A percentile compares a stretch with the other conserved stretches of the same genome.
Evolutionary conservation across 2,797 vertebrate genomes (phyloP).

Genomic region (Dermochelys coriacea): DNA sequence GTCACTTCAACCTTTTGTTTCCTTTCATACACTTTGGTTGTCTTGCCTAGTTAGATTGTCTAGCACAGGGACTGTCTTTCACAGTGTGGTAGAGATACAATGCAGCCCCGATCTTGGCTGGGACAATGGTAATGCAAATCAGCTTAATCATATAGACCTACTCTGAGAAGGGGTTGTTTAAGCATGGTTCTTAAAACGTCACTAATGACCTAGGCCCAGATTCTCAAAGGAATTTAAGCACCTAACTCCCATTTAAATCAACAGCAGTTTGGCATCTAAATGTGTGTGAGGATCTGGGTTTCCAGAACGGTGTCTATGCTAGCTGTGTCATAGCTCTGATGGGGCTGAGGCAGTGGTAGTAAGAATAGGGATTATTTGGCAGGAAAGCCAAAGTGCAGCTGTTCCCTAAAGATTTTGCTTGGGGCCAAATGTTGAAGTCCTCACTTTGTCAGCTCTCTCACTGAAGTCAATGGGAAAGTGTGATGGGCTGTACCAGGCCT

Average conservation of each 20-base stretch:
- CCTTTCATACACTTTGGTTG: neutral
- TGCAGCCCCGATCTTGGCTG: neutral
- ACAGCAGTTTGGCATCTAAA: neutral
- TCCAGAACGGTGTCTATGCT: neutral
- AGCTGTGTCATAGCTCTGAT: neutral
- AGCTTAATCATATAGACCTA: neutral
- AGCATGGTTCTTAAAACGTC: neutral
- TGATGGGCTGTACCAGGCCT: neutral
- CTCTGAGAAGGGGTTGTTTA: neutral
- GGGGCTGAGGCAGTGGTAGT: neutral
- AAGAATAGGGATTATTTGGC: neutral
- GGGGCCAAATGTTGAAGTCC: slow-evolving; percentile 12
- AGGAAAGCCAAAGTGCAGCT: neutral
- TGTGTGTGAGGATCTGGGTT: neutral
- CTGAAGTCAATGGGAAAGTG: neutral
- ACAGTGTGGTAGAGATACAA: neutral
- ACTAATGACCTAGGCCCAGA: neutral
- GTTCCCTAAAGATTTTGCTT: slow-evolving; percentile 24
- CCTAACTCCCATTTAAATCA: neutral
- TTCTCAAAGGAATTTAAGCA: neutral
- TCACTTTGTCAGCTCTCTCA: neutral
- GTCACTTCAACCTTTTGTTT: neutral
- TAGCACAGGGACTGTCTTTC: neutral
- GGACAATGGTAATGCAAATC: neutral
- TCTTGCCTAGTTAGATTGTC: neutral